A percentile compares a stretch with the other conserved stretches of the same genome.
phyloP scores from a whole-genome alignment of 2,888 invertebrate species.

The Choristoneura rosaceana region DNA sequence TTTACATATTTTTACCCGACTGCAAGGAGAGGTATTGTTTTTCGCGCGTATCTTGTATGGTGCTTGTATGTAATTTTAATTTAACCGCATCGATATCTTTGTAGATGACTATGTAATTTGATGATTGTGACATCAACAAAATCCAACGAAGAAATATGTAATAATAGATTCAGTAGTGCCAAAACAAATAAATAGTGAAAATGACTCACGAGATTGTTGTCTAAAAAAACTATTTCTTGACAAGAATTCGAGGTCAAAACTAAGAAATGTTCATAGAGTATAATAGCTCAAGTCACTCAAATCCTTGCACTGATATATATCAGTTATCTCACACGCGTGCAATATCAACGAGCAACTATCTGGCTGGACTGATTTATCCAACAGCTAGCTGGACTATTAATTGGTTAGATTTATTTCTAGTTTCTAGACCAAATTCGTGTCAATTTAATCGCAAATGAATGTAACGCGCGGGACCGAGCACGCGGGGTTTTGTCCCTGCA shows the following conservation, averaged over 20 bases:
- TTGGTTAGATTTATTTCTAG: neutral
- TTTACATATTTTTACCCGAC: too few species aligned
- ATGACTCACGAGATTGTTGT: too few species aligned
- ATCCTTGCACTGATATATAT: neutral
- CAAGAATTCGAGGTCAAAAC: neutral
- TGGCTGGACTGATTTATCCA: neutral
- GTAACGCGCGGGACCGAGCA: neutral
- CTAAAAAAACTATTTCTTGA: too few species aligned
- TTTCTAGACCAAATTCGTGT: constrained; percentile 6
- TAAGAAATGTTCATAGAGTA: neutral
- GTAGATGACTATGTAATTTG: too few species aligned
- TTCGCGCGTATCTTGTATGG: too few species aligned
- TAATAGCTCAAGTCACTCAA: neutral
- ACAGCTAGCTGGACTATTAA: neutral
- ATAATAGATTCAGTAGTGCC: too few species aligned
- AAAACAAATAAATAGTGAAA: too few species aligned
- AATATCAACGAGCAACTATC: neutral
- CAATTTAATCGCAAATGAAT: constrained; percentile 14
- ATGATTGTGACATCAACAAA: too few species aligned
- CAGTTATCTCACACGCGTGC: neutral
- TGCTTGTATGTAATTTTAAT: too few species aligned
- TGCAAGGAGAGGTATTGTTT: too few species aligned
- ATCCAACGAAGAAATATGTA: too few species aligned
- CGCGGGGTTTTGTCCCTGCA: neutral
- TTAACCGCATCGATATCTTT: too few species aligned